Percentiles rank a stretch among this genome's conserved stretches.
phyloP scores from a whole-genome alignment of 2,113 vertebrate genomes.

The Macquaria ambigua region DNA sequence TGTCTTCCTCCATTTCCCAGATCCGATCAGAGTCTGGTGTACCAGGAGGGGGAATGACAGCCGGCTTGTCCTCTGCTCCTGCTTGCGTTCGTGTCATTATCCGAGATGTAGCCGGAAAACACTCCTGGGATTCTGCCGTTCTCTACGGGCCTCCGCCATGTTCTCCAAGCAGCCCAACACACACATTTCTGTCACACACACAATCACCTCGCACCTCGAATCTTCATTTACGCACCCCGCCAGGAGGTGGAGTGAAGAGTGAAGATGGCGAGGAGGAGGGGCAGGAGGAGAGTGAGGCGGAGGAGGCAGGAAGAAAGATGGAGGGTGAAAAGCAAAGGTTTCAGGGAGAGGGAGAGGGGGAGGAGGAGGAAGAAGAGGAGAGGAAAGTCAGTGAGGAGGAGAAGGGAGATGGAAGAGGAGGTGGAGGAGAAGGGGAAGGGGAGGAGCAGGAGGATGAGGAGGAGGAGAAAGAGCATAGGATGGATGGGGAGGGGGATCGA shows the following conservation, averaged over 20 bases:
- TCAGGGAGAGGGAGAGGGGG: conserved; percentile 51
- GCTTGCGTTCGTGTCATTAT: conserved; percentile 95
- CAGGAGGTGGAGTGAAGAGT: conserved; percentile 43
- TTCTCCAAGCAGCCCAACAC: conserved; percentile 68
- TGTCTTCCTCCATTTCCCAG: conserved; percentile 83
- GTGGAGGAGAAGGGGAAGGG: conserved; percentile 12
- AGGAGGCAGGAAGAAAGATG: conserved; percentile 79
- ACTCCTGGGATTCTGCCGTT: conserved; percentile 97
- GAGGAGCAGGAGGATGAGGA: conserved; percentile 43
- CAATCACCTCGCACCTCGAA: conserved; percentile 55
- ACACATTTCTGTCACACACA: conserved; percentile 46
- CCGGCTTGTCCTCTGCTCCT: conserved; percentile 93
- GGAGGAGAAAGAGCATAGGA: conserved; percentile 41
- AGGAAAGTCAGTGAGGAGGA: conserved; percentile 54
- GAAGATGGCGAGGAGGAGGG: conserved; percentile 59
- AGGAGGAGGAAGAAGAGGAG: conserved; percentile 56
- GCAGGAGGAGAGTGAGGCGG: conserved; percentile 57
- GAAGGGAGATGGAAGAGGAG: conserved; percentile 38
- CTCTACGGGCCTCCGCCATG: conserved; percentile 91
- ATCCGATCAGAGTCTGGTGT: conserved; percentile 93
- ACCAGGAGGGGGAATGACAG: conserved; percentile 94
- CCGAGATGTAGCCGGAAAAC: conserved; percentile 96
- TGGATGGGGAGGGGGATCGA: conserved; percentile 69
- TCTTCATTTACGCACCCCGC: conserved; percentile 58
- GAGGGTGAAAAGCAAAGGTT: conserved; percentile 73